These are phyloP conservation scores for Leiothrix lutea DNA, from an alignment of 2,113 vertebrate species.

Conservation along the genomic window DNA sequence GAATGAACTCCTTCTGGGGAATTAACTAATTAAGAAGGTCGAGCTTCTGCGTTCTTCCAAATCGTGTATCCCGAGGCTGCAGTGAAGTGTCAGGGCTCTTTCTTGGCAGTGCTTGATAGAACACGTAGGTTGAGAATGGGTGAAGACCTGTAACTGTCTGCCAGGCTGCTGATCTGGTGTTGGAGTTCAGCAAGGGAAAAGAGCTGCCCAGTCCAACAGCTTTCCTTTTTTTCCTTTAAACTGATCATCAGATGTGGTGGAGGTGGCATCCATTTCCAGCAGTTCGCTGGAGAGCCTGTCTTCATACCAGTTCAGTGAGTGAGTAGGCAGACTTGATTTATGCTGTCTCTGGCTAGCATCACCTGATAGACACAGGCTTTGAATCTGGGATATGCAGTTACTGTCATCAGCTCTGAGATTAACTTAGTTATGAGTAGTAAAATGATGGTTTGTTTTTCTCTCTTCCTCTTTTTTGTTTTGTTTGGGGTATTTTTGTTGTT, in stretches of 20 bases:
- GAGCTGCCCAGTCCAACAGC: background rate
- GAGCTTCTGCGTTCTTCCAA: background rate
- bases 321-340: background rate
- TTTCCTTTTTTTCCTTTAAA: background rate
- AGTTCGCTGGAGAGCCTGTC: background rate
- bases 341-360: background rate
- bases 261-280: background rate
- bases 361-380: background rate
- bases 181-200: background rate
- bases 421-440: background rate
- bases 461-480: no score
- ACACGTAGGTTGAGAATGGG: background rate
- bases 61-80: background rate
- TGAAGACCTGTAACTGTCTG: background rate
- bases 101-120: background rate
- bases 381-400: background rate
- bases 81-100: background rate
- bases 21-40: conserved; percentile 38
- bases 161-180: background rate
- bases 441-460: background rate
- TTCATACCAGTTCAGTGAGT: background rate
- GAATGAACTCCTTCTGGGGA: conserved; percentile 24
- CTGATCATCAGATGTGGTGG: background rate
- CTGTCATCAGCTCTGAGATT: background rate
- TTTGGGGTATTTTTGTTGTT: no score